Percentiles rank a stretch among this genome's conserved stretches.
Evolutionary conservation across 2,797 vertebrate genomes (phyloP).

Genomic region (Glossophaga mutica): DNA sequence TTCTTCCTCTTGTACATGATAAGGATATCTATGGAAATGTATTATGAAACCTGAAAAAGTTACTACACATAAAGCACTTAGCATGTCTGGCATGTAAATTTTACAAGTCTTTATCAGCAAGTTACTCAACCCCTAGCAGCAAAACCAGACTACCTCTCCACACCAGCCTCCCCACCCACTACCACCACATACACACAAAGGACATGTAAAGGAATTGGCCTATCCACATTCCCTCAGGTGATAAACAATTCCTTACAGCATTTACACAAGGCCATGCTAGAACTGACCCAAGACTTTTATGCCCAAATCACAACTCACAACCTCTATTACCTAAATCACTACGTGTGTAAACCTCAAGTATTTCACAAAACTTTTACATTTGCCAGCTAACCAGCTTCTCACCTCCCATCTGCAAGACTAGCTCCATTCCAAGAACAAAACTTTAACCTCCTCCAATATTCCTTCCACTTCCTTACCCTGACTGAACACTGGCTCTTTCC

Average conservation of each 20-base stretch:
- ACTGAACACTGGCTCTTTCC: background rate
- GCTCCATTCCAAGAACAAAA: background rate
- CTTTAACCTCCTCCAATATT: background rate
- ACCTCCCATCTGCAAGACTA: background rate
- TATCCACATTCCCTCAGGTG: background rate
- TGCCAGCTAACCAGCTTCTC: background rate
- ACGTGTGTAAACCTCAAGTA: background rate
- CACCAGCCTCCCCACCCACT: background rate
- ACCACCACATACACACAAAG: background rate
- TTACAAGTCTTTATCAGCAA: background rate
- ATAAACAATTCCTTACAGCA: background rate
- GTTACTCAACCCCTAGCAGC: background rate
- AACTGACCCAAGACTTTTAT: background rate
- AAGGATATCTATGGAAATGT: background rate
- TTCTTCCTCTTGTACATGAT: background rate
- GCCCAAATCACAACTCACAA: background rate
- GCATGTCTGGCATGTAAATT: background rate
- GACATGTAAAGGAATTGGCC: background rate
- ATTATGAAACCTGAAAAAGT: background rate
- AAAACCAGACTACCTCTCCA: background rate
- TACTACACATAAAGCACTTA: background rate
- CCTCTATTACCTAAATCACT: background rate
- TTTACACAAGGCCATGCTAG: background rate
- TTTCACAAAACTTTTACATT: background rate
- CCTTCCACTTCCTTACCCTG: background rate